Conservation (phyloP, 2,113 vertebrate species). For the Prolemur simus region DNA sequence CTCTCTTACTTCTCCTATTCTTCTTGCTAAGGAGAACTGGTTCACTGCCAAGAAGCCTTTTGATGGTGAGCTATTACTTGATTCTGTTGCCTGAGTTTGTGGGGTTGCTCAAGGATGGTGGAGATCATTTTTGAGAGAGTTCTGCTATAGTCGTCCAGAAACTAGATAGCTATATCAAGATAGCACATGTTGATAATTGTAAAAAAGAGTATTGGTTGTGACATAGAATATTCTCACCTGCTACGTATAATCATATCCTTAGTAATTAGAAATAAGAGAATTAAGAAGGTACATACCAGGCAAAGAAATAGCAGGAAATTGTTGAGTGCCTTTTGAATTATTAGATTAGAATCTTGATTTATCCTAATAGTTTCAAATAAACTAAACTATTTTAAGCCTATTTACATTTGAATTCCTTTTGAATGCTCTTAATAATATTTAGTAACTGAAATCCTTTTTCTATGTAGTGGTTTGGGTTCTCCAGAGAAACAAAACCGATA, state of each 20-base stretch:
- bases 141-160: background rate
- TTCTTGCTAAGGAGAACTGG: background rate
- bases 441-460: constrained; percentile 16
- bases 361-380: background rate
- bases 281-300: background rate
- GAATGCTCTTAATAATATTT: constrained; percentile 11
- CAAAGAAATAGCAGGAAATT: constrained; percentile 6
- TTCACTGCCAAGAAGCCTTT: background rate
- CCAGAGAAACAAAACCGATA: background rate
- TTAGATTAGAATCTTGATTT: constrained; percentile 11
- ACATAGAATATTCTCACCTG: background rate
- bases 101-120: background rate
- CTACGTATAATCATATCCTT: background rate
- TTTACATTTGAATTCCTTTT: constrained; percentile 36
- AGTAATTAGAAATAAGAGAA: constrained; percentile 16
- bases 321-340: constrained; percentile 25
- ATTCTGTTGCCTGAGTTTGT: background rate
- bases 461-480: background rate
- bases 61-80: background rate
- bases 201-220: background rate
- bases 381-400: background rate
- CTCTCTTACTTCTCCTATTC: background rate
- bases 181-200: background rate
- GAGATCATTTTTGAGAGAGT: background rate
- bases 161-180: background rate